phyloP scores from a whole-genome alignment of 92 coral and sea anemone species.

The Actinernus sp. region DNA sequence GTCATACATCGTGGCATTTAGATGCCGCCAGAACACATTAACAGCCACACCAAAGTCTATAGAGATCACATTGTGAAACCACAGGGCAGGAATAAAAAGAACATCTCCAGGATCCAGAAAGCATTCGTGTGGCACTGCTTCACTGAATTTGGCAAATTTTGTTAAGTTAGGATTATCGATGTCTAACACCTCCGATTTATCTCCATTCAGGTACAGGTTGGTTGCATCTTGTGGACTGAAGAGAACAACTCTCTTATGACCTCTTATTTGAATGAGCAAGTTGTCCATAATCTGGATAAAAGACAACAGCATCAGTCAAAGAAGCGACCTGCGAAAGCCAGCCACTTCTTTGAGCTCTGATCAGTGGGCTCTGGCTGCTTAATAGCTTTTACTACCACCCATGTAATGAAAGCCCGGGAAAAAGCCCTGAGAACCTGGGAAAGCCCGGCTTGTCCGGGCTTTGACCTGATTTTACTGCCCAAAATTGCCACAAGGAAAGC shows the following conservation, averaged over 20 bases:
- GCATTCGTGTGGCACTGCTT: slow-evolving; percentile 63
- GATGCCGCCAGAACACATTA: slow-evolving; percentile 89
- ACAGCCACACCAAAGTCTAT: slow-evolving; percentile 86
- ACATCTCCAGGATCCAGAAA: slow-evolving; percentile 82
- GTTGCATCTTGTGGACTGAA: slow-evolving; percentile 82
- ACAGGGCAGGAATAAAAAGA: slow-evolving; percentile 81
- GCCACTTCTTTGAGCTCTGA: too few relatives aligned
- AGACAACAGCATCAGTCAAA: not conserved
- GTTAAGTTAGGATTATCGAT: slow-evolving; percentile 76
- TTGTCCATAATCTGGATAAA: slow-evolving; percentile 80
- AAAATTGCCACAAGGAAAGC: too few relatives aligned
- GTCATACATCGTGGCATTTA: slow-evolving; percentile 62
- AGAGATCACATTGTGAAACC: slow-evolving; percentile 88
- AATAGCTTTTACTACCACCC: too few relatives aligned
- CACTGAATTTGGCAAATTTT: slow-evolving; percentile 63
- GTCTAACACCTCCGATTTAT: slow-evolving; percentile 81
- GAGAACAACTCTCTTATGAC: slow-evolving; percentile 80
- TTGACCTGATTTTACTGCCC: too few relatives aligned
- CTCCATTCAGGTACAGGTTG: slow-evolving; percentile 82
- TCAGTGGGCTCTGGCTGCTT: too few relatives aligned
- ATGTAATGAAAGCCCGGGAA: too few relatives aligned
- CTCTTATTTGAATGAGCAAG: slow-evolving; percentile 72
- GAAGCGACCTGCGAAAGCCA: too few relatives aligned
- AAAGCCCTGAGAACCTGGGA: too few relatives aligned
- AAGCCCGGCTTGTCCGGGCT: too few relatives aligned